phyloP scores from a whole-genome alignment of 1,140 invertebrate species.

The Grapholita molesta region DNA sequence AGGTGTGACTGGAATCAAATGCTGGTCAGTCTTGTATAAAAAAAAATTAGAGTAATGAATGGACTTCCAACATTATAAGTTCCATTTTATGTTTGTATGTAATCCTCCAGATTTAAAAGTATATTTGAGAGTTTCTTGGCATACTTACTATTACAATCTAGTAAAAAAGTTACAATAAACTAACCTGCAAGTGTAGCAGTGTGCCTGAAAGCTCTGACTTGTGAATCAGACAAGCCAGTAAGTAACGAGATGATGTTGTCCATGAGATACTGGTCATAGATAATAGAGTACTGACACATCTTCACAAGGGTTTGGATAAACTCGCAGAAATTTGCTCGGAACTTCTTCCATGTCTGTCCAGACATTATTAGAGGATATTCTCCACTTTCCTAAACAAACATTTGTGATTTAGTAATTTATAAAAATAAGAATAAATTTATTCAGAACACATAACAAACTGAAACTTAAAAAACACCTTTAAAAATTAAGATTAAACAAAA shows the following conservation, averaged over 20 bases:
- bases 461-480: too few species aligned
- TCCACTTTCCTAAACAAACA: slow-evolving; percentile 89
- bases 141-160: too few species aligned
- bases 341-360: slow-evolving; percentile 98
- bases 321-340: slow-evolving; percentile 97
- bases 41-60: too few species aligned
- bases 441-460: too few species aligned
- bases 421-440: too few species aligned
- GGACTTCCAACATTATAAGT: too few species aligned
- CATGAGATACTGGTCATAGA: slow-evolving; percentile 99
- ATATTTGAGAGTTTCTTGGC: too few species aligned
- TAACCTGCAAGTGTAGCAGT: slow-evolving; percentile 97
- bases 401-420: not conserved
- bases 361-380: slow-evolving; percentile 99
- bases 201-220: slow-evolving; percentile 98
- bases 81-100: too few species aligned
- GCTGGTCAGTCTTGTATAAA: too few species aligned
- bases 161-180: not conserved
- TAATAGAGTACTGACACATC: slow-evolving; percentile 99
- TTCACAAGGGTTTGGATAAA: slow-evolving; percentile 98
- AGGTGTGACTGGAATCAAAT: too few species aligned
- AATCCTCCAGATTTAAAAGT: too few species aligned
- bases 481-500: too few species aligned
- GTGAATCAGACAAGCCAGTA: slow-evolving; percentile 98
- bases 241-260: slow-evolving; percentile 98